Base-by-base conservation (phyloP, 2,797 vertebrate species). In the Sebastes matsubarae region DNA sequence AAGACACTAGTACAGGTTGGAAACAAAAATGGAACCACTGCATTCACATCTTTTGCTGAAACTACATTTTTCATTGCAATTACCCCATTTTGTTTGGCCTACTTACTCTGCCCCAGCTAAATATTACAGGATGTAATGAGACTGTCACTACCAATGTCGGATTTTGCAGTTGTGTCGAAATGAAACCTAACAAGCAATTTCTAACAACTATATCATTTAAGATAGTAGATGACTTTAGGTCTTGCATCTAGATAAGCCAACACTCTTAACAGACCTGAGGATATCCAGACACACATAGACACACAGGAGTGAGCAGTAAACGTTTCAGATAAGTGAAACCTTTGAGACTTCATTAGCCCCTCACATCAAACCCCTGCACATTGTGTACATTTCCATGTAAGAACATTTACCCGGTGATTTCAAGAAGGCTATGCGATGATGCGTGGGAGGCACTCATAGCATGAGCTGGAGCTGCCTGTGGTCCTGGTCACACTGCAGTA, bases 391-490 rank as follows among this genome's bases (percentile, higher is more conserved):
- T 90, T 90, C 80, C 72, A 84, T 79, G 89, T 76, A 87, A 83
- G 88, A 92, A 86, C 92, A 91, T 93, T 91, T 87, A 90, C 80
- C 88, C 61, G 34, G 74, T 87, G 86, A 88, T 94, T 94, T 93
- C 66, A 80, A 92, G 87, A 86, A 86, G 81, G 89, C 84, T 74
- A 14, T 64, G 71, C 27, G 36, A 70, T 81, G 36, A 70, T 81
- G 92, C 8, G 92, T 94, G 80, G 92, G 94, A 89, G 91, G 89
- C 85, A 87, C 89, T 93, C 85, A 36, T 85, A 84, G 82, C 88
- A 57, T 79, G 85, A 93, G 93, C 87, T 70, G 42, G 38, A 88
- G 90, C 69, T 76, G 86, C 88, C 87, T 88, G 83, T 87, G 86
- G 85, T 86, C 85, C 81, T 80, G 87, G 81, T 88, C 83, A 90